Evolutionary conservation across 2,797 vertebrate genomes (phyloP), one percentile per base, ranked within the genome.

Genomic region (Cossypha polioptera): DNA sequence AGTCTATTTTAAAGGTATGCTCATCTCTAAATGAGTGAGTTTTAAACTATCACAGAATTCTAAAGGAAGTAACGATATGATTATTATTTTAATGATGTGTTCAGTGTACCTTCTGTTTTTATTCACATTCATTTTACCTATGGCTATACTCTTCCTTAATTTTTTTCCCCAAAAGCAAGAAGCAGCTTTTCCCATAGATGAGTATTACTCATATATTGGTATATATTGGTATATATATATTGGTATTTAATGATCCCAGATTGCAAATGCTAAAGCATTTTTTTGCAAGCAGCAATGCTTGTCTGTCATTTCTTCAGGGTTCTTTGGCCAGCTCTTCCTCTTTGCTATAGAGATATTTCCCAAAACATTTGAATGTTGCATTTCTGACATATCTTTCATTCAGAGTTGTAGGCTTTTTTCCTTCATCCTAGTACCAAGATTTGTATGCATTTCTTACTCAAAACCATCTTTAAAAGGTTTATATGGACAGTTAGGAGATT

Each of bases 111-210:
- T 94, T 98, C 93, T 98, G 86, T 84, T 96, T 95, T 96, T 88
- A 83, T 55, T 97, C 92, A 92, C 74, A 90, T 7, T 19, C 58
- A 22, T 93, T 96, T 96, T 95, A 88, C 84, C 75, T 96, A 89
- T 91, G 97, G 79, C 68, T 92, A 84, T 84, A 86, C 57, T 94
- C 90, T 90, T 92, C 90, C 71, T 85, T 93, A 16, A 63, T 45
- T 88, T 90, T 47, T 94, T 94, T 93, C 75, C 25, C 75, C 91
- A 59, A 86, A 96, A 97, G 92, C 88, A 97, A 83, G 91, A 95
- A 97, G 95, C 94, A 97, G 90, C 83, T 98, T 98, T 96, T 92
- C 91, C 93, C 93, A 78, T 95, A 98, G 97, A 96, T 95, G 95
- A 94, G 75, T 47, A 95, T 96, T 94, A 94, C 93, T 74, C 47